Conservation (phyloP, 2,797 vertebrate species). For the Sphenodon punctatus region DNA sequence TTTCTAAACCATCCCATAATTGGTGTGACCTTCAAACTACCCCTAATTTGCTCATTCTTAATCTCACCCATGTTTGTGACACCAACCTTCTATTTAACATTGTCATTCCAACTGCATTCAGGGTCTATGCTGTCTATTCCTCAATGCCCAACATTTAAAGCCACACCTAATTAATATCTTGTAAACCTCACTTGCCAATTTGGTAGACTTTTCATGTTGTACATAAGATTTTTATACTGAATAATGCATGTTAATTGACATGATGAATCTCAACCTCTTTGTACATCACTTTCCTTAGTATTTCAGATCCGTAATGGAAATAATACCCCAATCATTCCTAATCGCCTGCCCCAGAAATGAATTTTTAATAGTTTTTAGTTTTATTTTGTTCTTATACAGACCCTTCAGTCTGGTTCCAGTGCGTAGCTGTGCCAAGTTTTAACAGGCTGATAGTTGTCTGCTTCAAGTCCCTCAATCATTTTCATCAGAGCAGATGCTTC, state of each 20-base stretch:
- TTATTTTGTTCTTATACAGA: neutral
- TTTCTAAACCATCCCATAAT: too few relatives aligned
- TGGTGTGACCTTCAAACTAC: too few relatives aligned
- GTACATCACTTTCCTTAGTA: neutral
- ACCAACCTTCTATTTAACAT: too few relatives aligned
- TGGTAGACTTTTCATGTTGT: too few relatives aligned
- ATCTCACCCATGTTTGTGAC: too few relatives aligned
- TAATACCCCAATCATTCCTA: neutral
- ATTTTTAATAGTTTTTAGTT: neutral
- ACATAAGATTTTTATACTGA: neutral
- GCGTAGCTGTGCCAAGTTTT: constrained; percentile 32
- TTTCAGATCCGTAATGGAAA: neutral
- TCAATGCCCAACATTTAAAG: too few relatives aligned
- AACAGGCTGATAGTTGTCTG: constrained; percentile 28
- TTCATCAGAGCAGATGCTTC: constrained; percentile 2
- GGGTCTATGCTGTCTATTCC: too few relatives aligned
- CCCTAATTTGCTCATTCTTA: too few relatives aligned
- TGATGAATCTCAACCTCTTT: neutral
- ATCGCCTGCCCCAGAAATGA: neutral
- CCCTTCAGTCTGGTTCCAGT: constrained; percentile 6
- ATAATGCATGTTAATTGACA: neutral
- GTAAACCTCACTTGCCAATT: too few relatives aligned
- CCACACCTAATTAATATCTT: too few relatives aligned
- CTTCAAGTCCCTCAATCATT: constrained; percentile 28
- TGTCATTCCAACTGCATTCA: too few relatives aligned